These are phyloP conservation scores for Nephrotoma guestfalica DNA, from an alignment of 2,888 invertebrate genomes.

Conservation along the genomic window DNA sequence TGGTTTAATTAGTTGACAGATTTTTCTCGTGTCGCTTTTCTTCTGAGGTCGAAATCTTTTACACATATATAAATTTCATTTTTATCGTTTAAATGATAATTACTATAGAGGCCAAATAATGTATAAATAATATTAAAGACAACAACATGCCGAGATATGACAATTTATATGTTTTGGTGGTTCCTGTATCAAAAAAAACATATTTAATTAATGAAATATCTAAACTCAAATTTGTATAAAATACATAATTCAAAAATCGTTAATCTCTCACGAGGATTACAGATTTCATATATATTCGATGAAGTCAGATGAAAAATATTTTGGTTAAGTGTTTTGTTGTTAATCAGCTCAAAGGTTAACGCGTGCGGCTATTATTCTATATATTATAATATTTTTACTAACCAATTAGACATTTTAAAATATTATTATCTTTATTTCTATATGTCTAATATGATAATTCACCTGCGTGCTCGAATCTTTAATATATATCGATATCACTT, in stretches of 20 bases:
- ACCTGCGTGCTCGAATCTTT: too few species aligned
- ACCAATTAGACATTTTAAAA: too few species aligned
- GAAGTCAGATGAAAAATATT: neutral
- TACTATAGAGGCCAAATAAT: neutral
- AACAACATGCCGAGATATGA: neutral
- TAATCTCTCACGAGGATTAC: neutral
- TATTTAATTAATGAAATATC: neutral
- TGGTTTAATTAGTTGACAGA: neutral
- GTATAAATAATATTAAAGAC: neutral
- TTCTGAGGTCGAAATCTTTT: neutral
- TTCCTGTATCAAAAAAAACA: neutral
- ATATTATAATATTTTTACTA: neutral
- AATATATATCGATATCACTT: too few species aligned
- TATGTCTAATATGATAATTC: too few species aligned
- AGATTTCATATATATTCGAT: neutral
- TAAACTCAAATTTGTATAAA: neutral
- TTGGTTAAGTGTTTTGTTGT: neutral
- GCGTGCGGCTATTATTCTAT: neutral
- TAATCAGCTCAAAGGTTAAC: neutral
- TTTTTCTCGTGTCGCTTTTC: neutral
- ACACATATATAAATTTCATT: neutral
- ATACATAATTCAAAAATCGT: neutral
- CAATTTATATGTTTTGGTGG: neutral
- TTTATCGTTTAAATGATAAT: neutral
- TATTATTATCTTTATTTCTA: too few species aligned